Evolutionary conservation across 2,797 vertebrate genomes (phyloP).

Genomic region (Malurus splendens): DNA sequence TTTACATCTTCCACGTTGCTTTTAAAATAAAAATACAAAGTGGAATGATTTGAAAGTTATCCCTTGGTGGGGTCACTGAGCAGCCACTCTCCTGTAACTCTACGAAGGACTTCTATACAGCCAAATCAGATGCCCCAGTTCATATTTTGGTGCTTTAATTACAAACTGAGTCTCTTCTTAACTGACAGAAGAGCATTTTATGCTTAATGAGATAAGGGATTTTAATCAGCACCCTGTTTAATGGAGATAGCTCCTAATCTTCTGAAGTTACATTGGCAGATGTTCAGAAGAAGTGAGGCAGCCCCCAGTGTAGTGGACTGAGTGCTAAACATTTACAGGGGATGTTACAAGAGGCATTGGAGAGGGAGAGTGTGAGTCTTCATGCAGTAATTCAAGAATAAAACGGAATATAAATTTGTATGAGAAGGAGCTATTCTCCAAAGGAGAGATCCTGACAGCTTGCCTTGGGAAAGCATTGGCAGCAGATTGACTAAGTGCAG

Average conservation of each 20-base stretch:
- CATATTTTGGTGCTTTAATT: background rate
- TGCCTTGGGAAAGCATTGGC: background rate
- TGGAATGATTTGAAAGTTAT: background rate
- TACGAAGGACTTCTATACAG: rapidly evolving
- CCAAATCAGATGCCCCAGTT: background rate
- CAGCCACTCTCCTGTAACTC: background rate
- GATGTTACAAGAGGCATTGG: background rate
- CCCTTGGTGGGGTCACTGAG: rapidly evolving
- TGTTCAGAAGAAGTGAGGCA: background rate
- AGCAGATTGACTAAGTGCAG: background rate
- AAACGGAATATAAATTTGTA: background rate
- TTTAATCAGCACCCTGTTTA: background rate
- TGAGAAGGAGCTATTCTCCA: background rate
- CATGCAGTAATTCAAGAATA: background rate
- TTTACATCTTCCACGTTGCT: background rate
- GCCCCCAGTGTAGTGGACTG: background rate
- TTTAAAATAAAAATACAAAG: background rate
- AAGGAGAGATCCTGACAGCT: background rate
- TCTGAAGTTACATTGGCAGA: background rate
- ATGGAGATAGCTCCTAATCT: background rate
- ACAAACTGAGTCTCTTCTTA: background rate
- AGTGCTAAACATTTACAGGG: background rate
- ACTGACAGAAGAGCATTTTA: background rate
- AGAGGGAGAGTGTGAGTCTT: background rate
- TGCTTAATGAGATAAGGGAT: background rate